Percentiles rank a stretch among this genome's conserved stretches.
These are phyloP conservation scores for Corythucha ciliata DNA, from an alignment of 2,888 invertebrate species.

Conservation along the genomic window DNA sequence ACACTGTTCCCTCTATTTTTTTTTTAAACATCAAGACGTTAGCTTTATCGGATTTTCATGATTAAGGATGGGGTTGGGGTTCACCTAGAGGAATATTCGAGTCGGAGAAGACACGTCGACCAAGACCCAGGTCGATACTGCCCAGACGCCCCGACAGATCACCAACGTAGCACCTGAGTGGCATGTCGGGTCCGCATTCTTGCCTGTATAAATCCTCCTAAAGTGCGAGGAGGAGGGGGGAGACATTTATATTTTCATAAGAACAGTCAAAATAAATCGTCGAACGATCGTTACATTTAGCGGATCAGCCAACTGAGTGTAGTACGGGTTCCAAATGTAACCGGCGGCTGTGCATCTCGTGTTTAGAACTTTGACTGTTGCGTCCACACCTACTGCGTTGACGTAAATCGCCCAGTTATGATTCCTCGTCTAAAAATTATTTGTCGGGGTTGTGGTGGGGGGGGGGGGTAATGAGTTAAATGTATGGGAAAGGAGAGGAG, in stretches of 20 bases:
- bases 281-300: constrained; percentile 55
- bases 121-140: constrained; percentile 67
- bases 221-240: no score
- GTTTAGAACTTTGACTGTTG: constrained; percentile 64
- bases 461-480: not conserved
- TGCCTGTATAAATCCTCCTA: constrained; percentile 75
- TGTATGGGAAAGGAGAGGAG: not conserved
- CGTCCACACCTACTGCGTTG: constrained; percentile 85
- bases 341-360: constrained; percentile 86
- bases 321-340: constrained; percentile 85
- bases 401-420: constrained; percentile 89
- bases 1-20: constrained; percentile 56
- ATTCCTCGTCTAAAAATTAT: constrained; percentile 41
- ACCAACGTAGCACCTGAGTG: constrained; percentile 81
- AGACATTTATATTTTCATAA: not conserved
- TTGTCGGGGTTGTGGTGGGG: not conserved
- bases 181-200: constrained; percentile 82
- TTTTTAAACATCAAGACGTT: no score
- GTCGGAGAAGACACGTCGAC: constrained; percentile 70
- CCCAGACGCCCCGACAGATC: constrained; percentile 79
- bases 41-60: no score
- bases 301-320: constrained; percentile 81
- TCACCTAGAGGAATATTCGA: constrained; percentile 70
- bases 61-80: no score
- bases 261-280: not conserved